These are phyloP conservation scores for Gonatopus flavifemur DNA, from an alignment of 1,140 invertebrate genomes.

Conservation along the genomic window DNA sequence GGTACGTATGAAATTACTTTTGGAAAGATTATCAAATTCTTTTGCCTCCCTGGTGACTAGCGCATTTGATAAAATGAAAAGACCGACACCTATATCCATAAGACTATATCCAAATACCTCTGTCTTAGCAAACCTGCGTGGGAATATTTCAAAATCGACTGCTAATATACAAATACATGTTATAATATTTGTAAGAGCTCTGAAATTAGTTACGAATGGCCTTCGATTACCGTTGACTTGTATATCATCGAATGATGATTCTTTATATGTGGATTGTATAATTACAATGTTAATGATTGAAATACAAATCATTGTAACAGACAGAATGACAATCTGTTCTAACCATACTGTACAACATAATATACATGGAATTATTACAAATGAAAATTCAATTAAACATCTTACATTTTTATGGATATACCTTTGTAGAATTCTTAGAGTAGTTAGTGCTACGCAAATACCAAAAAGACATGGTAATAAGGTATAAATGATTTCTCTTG, in stretches of 20 bases:
- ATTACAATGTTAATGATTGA: conserved; percentile 27
- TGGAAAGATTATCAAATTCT: conserved; percentile 45
- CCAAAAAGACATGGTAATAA: conserved; percentile 55
- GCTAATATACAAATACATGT: conserved; percentile 86
- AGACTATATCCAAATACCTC: conserved; percentile 83
- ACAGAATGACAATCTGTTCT: conserved; percentile 32
- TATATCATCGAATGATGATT: not conserved
- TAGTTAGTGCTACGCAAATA: conserved; percentile 40
- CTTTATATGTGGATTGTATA: not conserved
- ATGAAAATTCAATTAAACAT: conserved; percentile 55
- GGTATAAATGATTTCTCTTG: conserved; percentile 50
- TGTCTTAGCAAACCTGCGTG: conserved; percentile 82
- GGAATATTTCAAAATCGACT: conserved; percentile 89
- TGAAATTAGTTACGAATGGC: conserved; percentile 68
- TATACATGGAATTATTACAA: conserved; percentile 58
- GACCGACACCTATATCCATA: conserved; percentile 94
- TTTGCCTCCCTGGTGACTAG: conserved; percentile 68
- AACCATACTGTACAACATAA: conserved; percentile 56
- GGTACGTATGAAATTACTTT: conserved; percentile 29
- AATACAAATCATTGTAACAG: conserved; percentile 24
- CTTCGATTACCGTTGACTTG: conserved; percentile 24
- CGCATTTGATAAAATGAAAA: conserved; percentile 86
- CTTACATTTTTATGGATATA: conserved; percentile 23
- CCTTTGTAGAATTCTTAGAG: conserved; percentile 19
- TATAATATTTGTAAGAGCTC: conserved; percentile 71